Percentiles rank a stretch among this genome's conserved stretches.
Evolutionary conservation across 2,797 vertebrate species (phyloP).

Genomic region (Thaleichthys pacificus): DNA sequence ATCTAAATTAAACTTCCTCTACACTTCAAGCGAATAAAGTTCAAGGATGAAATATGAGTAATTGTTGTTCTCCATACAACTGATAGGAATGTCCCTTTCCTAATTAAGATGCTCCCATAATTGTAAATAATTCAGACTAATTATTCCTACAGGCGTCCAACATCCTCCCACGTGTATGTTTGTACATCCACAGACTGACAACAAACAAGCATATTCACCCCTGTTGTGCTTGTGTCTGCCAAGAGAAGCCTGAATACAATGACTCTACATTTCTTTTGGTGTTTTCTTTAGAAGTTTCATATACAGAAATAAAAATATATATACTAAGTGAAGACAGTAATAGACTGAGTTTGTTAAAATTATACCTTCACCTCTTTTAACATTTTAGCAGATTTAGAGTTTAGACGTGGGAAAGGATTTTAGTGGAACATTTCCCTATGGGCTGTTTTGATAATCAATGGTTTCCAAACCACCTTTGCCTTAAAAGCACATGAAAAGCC

Average conservation of each 20-base stretch:
- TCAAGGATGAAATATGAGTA: no score
- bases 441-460: background rate
- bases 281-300: background rate
- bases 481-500: constrained; percentile 16
- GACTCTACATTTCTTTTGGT: background rate
- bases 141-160: constrained; percentile 30
- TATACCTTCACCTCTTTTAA: no score
- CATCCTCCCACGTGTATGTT: constrained; percentile 25
- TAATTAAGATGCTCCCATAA: constrained; percentile 25
- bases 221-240: background rate
- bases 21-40: no score
- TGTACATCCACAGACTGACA: constrained; percentile 26
- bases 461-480: background rate
- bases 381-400: background rate
- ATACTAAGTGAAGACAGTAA: no score
- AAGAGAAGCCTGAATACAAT: background rate
- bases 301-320: no score
- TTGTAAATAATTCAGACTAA: constrained; percentile 24
- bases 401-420: background rate
- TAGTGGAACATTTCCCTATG: background rate
- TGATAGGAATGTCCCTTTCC: background rate
- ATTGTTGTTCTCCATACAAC: background rate
- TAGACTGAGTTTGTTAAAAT: background rate
- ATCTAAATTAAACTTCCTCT: no score
- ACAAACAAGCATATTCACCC: constrained; percentile 24